Base-by-base conservation (phyloP, 2,888 invertebrate genomes). In the Drosophila seclusa region DNA sequence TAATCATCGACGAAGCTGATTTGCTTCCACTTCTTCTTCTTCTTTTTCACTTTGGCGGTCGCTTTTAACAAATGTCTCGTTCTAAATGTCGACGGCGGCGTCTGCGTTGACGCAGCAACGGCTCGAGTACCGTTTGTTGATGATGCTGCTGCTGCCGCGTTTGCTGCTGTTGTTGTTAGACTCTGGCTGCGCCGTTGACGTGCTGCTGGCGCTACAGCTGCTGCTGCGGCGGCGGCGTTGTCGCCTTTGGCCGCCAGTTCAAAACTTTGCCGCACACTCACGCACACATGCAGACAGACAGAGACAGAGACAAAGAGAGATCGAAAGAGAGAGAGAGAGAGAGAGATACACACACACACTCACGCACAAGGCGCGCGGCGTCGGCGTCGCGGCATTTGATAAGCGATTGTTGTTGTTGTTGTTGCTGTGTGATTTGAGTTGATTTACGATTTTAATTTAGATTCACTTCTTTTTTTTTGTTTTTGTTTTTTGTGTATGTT, bases 21-120 rank as follows among this genome's bases (percentile, higher is more conserved):
- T 78, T 91, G 91, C 73, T 89, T 91, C 87, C 86, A 87, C 83
- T 90, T 89, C 49, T 90, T 90, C 88, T 90, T 90, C 89, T 90
- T 90, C 77, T 89, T 90, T 55, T 91, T 91, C 45, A 91, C 91
- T 73, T 91, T 91, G 49, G 82, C 84, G 24, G 91, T 91, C 49
- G 91, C 88, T 74, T 90, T 88, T 4, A 87, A 73, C 57, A 91
- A 72, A 67, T 91, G 90, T 68, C 89, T 80, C 29, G 90, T 75
- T 76, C 87, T 81, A 68, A 85, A 83, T 75, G 80, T 73, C 73
- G 55, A 55, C 27, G 36, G 38, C 38, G 82, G 68, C 54, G 78
- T 77, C 48, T 79, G 68, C 63, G 87, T 72, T 61, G 78, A 52
- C 32, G 71, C 68, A 57, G 74, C 68, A 29, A 38, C 55, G 59